phyloP scores from a whole-genome alignment of 2,113 vertebrate genomes.

The Regulus satrapa region DNA sequence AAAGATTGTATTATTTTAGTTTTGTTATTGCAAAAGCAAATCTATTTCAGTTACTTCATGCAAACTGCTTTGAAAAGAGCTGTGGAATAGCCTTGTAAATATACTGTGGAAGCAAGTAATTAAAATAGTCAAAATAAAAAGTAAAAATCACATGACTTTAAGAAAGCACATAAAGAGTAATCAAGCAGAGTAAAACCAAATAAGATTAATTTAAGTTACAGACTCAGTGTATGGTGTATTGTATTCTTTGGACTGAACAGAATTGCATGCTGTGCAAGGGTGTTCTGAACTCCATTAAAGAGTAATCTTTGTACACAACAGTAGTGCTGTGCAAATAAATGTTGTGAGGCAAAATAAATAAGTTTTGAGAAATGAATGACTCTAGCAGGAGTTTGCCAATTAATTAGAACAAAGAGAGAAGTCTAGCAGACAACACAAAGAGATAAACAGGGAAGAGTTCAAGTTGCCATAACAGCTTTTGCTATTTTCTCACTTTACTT shows the following conservation, averaged over 20 bases:
- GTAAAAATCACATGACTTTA: conserved; percentile 50
- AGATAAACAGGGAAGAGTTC: conserved; percentile 34
- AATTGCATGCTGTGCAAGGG: conserved; percentile 53
- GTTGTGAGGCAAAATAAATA: conserved; percentile 71
- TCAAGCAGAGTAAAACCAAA: conserved; percentile 55
- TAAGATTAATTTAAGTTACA: conserved; percentile 64
- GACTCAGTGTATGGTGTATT: background rate
- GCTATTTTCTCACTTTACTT: background rate
- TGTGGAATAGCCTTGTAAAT: background rate
- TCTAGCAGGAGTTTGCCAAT: conserved; percentile 68
- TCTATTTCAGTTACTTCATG: conserved; percentile 20
- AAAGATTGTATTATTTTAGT: background rate
- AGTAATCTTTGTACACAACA: conserved; percentile 67
- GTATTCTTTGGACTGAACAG: conserved; percentile 55
- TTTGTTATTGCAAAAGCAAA: background rate
- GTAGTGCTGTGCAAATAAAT: conserved; percentile 64
- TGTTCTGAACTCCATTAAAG: conserved; percentile 69
- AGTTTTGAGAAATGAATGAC: conserved; percentile 68
- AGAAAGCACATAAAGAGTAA: conserved; percentile 43
- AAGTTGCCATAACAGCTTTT: background rate
- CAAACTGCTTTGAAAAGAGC: conserved; percentile 23
- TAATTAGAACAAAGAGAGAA: conserved; percentile 70
- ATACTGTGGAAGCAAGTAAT: conserved; percentile 37
- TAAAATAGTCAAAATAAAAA: conserved; percentile 59
- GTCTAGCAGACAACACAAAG: conserved; percentile 12